Conservation (phyloP, 2,113 vertebrate species). For the Engraulis encrasicolus region DNA sequence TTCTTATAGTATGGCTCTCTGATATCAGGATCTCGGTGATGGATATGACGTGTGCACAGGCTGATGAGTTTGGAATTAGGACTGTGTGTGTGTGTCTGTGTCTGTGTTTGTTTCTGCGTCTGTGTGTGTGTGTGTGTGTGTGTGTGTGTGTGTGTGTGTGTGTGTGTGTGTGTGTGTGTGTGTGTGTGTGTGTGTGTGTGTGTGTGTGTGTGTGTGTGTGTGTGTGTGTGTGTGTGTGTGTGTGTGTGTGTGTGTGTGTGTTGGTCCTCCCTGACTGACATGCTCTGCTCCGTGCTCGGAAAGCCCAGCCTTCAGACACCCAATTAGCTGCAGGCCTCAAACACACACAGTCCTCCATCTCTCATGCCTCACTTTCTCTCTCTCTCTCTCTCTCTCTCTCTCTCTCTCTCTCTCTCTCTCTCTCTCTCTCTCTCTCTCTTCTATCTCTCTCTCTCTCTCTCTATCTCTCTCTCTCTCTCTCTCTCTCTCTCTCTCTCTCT, state of each 20-base stretch:
- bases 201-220: not conserved
- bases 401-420: not conserved
- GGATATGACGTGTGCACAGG: not conserved
- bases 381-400: too few relatives aligned
- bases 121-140: not conserved
- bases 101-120: not conserved
- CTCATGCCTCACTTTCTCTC: too few relatives aligned
- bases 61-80: not conserved
- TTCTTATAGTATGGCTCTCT: not conserved
- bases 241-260: not conserved
- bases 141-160: not conserved
- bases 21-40: not conserved
- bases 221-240: not conserved
- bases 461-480: not conserved
- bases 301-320: constrained; percentile 40
- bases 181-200: not conserved
- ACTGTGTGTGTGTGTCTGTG: not conserved
- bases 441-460: not conserved
- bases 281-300: constrained; percentile 43
- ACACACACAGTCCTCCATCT: constrained; percentile 12
- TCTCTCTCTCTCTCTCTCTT: not conserved
- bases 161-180: not conserved
- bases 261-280: constrained; percentile 33
- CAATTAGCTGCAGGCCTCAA: constrained; percentile 52
- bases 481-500: not conserved